phyloP scores from a whole-genome alignment of 2,113 vertebrate genomes.

The Vanacampus margaritifer region DNA sequence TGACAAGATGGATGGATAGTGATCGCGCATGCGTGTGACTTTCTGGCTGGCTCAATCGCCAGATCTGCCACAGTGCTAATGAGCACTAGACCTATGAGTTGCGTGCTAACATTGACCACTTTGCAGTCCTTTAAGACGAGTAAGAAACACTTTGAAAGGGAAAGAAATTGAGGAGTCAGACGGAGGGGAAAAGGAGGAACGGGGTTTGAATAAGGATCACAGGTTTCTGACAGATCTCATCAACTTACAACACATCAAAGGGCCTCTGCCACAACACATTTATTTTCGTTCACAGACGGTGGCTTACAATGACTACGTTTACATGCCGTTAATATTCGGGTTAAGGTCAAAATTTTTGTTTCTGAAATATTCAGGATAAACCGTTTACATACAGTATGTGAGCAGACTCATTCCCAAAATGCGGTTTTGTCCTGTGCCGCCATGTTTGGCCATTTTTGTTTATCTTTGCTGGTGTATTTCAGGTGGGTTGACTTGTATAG shows the following conservation, averaged over 20 bases:
- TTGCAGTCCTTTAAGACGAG: constrained; percentile 41
- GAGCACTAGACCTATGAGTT: constrained; percentile 51
- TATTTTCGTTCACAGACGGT: constrained; percentile 44
- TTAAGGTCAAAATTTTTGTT: too few species aligned
- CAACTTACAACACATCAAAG: constrained; percentile 51
- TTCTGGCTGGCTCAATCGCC: constrained; percentile 26
- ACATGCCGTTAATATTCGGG: too few species aligned
- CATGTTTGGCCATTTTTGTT: too few species aligned
- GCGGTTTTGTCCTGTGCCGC: too few species aligned
- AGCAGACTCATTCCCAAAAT: too few species aligned
- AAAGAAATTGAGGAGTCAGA: constrained; percentile 15
- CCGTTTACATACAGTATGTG: too few species aligned
- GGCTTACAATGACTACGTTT: constrained; percentile 18
- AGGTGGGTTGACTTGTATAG: too few species aligned
- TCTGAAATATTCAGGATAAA: neutral
- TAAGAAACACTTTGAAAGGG: constrained; percentile 29
- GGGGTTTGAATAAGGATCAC: constrained; percentile 61
- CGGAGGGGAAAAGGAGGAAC: neutral
- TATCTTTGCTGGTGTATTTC: too few species aligned
- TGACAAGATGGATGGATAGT: constrained; percentile 21
- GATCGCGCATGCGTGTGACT: constrained; percentile 14
- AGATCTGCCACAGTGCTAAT: constrained; percentile 52
- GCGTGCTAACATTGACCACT: constrained; percentile 48
- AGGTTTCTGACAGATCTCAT: constrained; percentile 71
- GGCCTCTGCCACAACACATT: constrained; percentile 50